Base-by-base conservation (phyloP, 2,888 invertebrate species). In the Clepsis dumicolana region DNA sequence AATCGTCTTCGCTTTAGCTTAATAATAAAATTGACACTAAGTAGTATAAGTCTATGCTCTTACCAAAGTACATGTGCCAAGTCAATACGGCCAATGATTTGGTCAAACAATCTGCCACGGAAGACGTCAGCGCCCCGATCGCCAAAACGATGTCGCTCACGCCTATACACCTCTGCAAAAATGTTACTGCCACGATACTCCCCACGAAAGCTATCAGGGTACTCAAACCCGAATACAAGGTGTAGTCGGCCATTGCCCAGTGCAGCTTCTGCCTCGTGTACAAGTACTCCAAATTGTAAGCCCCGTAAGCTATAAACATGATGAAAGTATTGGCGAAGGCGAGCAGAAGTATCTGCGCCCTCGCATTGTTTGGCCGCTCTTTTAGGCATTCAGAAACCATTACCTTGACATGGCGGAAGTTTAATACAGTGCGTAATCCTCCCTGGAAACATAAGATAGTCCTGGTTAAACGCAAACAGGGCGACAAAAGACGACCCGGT, bases 221-320 rank as follows among this genome's bases (percentile, higher is more conserved):
- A 60, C 81, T 85, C 0, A 87, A 79, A 3, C 94, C 94, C 27
- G 88, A 86, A 77, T 90, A 96, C 24, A 88, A 81, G 1, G 95
- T 95, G 73, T 91, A 96, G 18, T 94, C 85, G 29, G 91, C 80
- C 27, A 96, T 85, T 24, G 94, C 89, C 96, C 96, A 96, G 25
- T 93, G 87, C 69, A 96, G 94, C 75, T 94, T 94, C 54, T 94
- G 91, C 71, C 95, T 91, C 2, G 94, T 80, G 75, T 95, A 96
- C 66, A 95, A 79, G 78, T 94, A 96, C 59, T 90, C 89, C 25
- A 96, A 87, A 21, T 83, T 77, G 1, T 73, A 50, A 44, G 91
- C 86, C 0, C 95, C 95, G 70, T 91, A 85, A 1, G 87, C 18
- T 7, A 86, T 72, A 66, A 90, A 81, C 44, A 90, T 80, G 24